Evolutionary conservation across 2,113 vertebrate species (phyloP).

Genomic region (Ceuthmochares aereus): DNA sequence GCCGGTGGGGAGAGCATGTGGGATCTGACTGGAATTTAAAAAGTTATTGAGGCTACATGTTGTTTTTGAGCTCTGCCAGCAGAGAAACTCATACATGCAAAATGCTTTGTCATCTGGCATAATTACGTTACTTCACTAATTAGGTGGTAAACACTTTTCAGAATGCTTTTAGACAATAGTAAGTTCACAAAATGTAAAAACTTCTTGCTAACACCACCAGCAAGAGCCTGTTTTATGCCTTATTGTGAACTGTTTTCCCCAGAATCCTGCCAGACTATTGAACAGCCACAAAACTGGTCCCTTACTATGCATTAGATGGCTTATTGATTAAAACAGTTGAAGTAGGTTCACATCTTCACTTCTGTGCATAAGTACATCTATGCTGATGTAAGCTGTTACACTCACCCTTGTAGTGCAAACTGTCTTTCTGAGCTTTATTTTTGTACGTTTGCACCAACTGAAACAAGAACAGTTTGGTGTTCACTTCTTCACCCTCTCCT

Average conservation of each 20-base stretch:
- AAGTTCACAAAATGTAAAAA: neutral
- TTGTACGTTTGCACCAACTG: fast-evolving
- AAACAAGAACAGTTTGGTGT: neutral
- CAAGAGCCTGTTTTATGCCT: fast-evolving
- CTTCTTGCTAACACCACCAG: neutral
- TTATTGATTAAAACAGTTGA: neutral
- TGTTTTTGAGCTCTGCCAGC: constrained; percentile 28
- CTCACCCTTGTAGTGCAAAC: fast-evolving
- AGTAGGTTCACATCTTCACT: neutral
- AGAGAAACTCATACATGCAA: neutral
- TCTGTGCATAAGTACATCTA: neutral
- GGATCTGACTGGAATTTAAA: constrained; percentile 67
- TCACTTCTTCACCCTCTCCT: neutral
- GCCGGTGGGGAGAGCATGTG: neutral
- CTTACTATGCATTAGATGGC: neutral
- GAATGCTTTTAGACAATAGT: constrained; percentile 48
- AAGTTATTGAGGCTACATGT: constrained; percentile 41
- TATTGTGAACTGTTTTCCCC: neutral
- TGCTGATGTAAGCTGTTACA: neutral
- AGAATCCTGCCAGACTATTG: neutral
- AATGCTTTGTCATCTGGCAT: constrained; percentile 30
- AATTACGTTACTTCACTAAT: constrained; percentile 32
- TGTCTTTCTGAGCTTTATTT: neutral
- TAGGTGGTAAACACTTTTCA: constrained; percentile 17
- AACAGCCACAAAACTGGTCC: neutral